Evolutionary conservation across 2,888 invertebrate species (phyloP).

Genomic region (Coleophora flavipennella): DNA sequence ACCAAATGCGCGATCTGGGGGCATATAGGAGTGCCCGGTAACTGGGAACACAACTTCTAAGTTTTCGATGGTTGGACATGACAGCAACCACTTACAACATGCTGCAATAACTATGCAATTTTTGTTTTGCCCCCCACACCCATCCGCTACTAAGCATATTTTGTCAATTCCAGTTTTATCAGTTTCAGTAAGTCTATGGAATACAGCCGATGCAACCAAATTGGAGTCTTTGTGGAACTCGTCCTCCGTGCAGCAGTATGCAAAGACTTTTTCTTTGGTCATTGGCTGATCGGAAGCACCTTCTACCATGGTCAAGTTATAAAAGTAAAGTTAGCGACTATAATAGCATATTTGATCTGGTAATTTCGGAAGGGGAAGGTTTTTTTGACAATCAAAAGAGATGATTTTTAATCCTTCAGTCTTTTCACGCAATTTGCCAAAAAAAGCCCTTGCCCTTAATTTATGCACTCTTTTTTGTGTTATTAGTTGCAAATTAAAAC

Average conservation of each 20-base stretch:
- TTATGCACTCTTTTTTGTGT: constrained; percentile 9
- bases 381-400: constrained; percentile 2
- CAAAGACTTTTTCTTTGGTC: constrained; percentile 18
- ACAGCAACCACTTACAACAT: constrained; percentile 1
- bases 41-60: constrained; percentile 3
- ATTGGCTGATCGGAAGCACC: constrained; percentile 22
- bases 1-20: constrained; percentile 1
- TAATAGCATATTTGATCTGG: constrained; percentile 24
- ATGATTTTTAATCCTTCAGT: background rate
- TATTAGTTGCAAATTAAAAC: no score
- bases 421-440: background rate
- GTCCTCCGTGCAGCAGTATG: constrained; percentile 21
- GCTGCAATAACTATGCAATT: constrained; percentile 8
- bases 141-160: constrained; percentile 13
- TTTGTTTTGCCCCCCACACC: constrained; percentile 14
- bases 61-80: background rate
- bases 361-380: background rate
- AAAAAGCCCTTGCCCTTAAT: constrained; percentile 1
- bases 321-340: constrained; percentile 27
- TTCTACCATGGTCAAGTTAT: constrained; percentile 30
- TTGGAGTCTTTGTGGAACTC: constrained; percentile 15
- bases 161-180: constrained; percentile 11
- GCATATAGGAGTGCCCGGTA: constrained; percentile 2
- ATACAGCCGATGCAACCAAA: constrained; percentile 14
- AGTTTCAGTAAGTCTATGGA: constrained; percentile 11